Evolutionary conservation across 2,888 invertebrate genomes (phyloP).

Genomic region (Leptinotarsa peninsularis): DNA sequence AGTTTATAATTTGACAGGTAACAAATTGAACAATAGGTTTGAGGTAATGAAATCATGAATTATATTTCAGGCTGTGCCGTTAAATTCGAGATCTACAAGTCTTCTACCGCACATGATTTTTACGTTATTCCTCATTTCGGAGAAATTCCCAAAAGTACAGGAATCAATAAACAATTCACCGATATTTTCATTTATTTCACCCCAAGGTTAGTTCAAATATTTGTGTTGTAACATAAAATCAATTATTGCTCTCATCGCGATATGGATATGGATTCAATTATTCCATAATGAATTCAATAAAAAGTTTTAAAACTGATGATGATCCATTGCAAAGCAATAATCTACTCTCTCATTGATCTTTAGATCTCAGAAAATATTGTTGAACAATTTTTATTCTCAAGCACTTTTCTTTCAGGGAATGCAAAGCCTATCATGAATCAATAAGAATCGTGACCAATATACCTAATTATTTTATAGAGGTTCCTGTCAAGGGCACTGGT

Average conservation of each 20-base stretch:
- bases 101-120: constrained; percentile 45
- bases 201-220: constrained; percentile 46
- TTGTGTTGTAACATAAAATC: background rate
- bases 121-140: constrained; percentile 49
- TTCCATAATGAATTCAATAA: background rate
- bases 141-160: constrained; percentile 50
- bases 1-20: constrained; percentile 55
- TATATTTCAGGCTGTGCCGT: constrained; percentile 46
- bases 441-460: constrained; percentile 54
- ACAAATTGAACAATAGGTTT: background rate
- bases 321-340: too few species aligned
- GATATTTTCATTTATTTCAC: constrained; percentile 55
- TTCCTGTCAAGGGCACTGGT: constrained; percentile 52
- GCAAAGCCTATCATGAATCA: constrained; percentile 50
- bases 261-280: background rate
- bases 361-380: background rate
- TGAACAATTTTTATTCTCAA: constrained; percentile 26
- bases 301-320: too few species aligned
- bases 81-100: constrained; percentile 51
- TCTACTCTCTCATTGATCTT: too few species aligned
- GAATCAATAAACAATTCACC: constrained; percentile 48
- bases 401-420: constrained; percentile 44
- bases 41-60: background rate
- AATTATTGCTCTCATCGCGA: background rate
- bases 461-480: constrained; percentile 53